Percentiles rank a stretch among this genome's conserved stretches.
These are phyloP conservation scores for Mellivora capensis DNA, from an alignment of 2,113 vertebrate genomes.

Conservation along the genomic window DNA sequence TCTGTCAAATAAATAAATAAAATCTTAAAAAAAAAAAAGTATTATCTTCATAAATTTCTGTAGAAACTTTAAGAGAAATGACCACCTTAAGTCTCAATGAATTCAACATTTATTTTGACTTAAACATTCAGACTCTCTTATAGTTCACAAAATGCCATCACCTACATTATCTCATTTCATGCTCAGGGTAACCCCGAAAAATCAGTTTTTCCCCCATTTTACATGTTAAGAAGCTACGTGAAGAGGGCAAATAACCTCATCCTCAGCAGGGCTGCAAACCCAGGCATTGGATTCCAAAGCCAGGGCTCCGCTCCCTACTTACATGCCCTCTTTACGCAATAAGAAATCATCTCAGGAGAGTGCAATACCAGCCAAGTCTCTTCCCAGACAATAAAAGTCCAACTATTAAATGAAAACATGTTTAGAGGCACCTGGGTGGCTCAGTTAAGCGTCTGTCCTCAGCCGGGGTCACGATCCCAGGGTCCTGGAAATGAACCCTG, in stretches of 20 bases:
- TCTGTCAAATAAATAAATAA: too few species aligned
- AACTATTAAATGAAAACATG: background rate
- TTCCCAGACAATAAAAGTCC: background rate
- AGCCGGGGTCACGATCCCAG: background rate
- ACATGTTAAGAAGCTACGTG: background rate
- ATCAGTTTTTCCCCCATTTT: background rate
- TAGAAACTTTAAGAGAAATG: background rate
- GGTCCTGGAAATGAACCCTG: background rate
- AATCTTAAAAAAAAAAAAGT: background rate
- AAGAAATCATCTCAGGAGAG: background rate
- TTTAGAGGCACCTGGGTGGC: background rate
- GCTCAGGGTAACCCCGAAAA: background rate
- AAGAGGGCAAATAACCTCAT: background rate
- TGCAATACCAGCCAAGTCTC: background rate
- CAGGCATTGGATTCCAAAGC: background rate
- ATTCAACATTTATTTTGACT: constrained; percentile 17
- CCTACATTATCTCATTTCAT: background rate
- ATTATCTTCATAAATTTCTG: background rate
- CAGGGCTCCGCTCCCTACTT: background rate
- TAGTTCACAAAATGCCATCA: background rate
- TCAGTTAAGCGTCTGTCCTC: background rate
- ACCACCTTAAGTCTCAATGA: background rate
- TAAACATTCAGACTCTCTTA: background rate
- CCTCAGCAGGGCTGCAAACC: background rate
- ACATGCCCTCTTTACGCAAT: background rate